Base-by-base conservation (phyloP, 2,797 vertebrate species). In the Falco berigora region DNA sequence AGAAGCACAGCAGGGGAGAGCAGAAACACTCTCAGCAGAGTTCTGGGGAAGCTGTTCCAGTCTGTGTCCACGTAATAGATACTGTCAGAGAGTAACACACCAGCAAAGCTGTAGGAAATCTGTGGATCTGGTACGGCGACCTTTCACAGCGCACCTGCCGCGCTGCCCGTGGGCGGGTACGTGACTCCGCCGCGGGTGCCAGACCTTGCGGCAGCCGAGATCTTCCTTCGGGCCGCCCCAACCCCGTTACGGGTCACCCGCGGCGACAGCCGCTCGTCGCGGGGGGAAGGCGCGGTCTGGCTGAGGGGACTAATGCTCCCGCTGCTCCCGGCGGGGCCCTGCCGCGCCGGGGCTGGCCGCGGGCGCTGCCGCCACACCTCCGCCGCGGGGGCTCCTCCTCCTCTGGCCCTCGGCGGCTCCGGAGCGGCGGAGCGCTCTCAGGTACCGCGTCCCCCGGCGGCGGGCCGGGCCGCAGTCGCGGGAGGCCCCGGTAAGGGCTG, bases 191-290 rank as follows among this genome's bases (percentile, higher is more conserved):
- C n/a, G 8, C 20, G 21, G 27, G 27, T 9, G n/a, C 14, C 23
- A 19, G 6, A 22, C 4, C 23, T 17, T 5, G 15, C 34, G 30
- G 13, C 30, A 32, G 44, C 8, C 1, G 9, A 10, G 25, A 8
- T 59, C 34, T 32, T 5, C 36, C 19, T 14, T 14, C 2, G 12
- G 16, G 18, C 16, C 30, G 1, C 14, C 12, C 25, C 4, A 1
- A 42, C n/a, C 10, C 13, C 23, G 3, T 5, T 8, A 1, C 30
- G 6, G 56, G 2, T 38, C 53, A 1, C 10, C 11, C 44, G 2
- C 14, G 5, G 11, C 28, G 0, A 14, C 9, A 5, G 3, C 0
- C 3, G 3, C 21, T 18, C 6, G 12, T 3, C 6, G 4, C 2
- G 23, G 27, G 5, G 19, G 8, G 20, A 15, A 22, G 32, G 10